Evolutionary conservation across 1,140 invertebrate genomes (phyloP).

Genomic region (Helicoverpa zea): DNA sequence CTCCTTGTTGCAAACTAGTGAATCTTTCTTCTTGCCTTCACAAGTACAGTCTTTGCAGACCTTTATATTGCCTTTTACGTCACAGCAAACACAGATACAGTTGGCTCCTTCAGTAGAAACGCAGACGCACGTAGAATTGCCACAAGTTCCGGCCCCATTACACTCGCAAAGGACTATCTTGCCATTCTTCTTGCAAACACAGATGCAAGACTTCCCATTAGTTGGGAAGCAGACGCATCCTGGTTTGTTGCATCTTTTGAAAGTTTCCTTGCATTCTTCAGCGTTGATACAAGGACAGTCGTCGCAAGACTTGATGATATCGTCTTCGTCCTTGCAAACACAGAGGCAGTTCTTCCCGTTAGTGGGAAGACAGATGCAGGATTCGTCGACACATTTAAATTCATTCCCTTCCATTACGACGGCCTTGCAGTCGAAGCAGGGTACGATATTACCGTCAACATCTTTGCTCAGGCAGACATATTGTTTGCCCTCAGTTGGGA

Average conservation of each 20-base stretch:
- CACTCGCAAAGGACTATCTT: slow-evolving; percentile 44
- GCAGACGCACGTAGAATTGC: slow-evolving; percentile 45
- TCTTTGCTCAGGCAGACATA: slow-evolving; percentile 32
- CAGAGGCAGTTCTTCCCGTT: slow-evolving; percentile 19
- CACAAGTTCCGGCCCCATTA: slow-evolving; percentile 43
- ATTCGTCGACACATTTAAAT: slow-evolving; percentile 32
- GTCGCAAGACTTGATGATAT: slow-evolving; percentile 10
- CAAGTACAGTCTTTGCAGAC: slow-evolving; percentile 31
- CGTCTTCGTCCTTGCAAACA: slow-evolving; percentile 18
- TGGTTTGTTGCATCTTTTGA: slow-evolving; percentile 54
- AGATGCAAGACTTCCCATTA: slow-evolving; percentile 47
- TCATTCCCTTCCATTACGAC: slow-evolving; percentile 5
- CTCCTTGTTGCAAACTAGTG: slow-evolving; percentile 24
- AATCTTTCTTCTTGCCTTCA: not conserved
- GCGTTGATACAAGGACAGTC: slow-evolving; percentile 31
- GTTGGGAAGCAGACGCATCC: slow-evolving; percentile 51
- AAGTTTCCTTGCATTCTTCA: slow-evolving; percentile 30
- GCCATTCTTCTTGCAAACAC: slow-evolving; percentile 40
- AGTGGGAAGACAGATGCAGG: slow-evolving; percentile 34
- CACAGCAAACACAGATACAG: slow-evolving; percentile 50
- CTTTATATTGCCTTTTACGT: slow-evolving; percentile 22
- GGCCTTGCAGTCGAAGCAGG: slow-evolving; percentile 30
- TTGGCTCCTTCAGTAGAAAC: slow-evolving; percentile 32
- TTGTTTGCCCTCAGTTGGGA: slow-evolving; percentile 25
- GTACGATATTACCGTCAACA: slow-evolving; percentile 9